A percentile compares a stretch with the other conserved stretches of the same genome.
phyloP scores from a whole-genome alignment of 2,888 invertebrate genomes.

The Mythimna pallens region DNA sequence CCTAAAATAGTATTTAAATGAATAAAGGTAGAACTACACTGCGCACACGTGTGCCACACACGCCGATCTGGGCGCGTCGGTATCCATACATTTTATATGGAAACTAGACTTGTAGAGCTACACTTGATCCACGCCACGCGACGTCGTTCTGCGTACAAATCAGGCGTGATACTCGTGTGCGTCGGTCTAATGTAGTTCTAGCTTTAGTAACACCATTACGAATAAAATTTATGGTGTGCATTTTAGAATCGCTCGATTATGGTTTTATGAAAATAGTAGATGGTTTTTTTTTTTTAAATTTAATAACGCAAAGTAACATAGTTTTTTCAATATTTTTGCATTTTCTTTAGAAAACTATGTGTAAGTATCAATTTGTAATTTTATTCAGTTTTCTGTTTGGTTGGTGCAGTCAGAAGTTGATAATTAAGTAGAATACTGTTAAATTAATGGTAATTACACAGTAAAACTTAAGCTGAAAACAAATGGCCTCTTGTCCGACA shows the following conservation, averaged over 20 bases:
- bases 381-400: not conserved
- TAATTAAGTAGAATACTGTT: conserved; percentile 12
- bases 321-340: not conserved
- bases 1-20: not conserved
- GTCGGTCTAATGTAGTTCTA: too few species aligned
- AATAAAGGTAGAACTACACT: too few species aligned
- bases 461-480: conserved; percentile 5
- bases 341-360: not conserved
- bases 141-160: too few species aligned
- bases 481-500: not conserved
- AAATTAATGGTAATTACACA: conserved; percentile 6
- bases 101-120: too few species aligned
- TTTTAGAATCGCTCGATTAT: not conserved
- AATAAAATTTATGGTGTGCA: not conserved
- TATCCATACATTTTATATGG: too few species aligned
- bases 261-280: not conserved
- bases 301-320: not conserved
- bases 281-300: not conserved
- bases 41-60: too few species aligned
- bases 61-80: too few species aligned
- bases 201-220: too few species aligned
- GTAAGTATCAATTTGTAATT: not conserved
- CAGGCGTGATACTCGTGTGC: too few species aligned
- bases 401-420: not conserved
- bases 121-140: too few species aligned